Evolutionary conservation across 2,797 vertebrate genomes (phyloP).

Genomic region (Scolopax rusticola): DNA sequence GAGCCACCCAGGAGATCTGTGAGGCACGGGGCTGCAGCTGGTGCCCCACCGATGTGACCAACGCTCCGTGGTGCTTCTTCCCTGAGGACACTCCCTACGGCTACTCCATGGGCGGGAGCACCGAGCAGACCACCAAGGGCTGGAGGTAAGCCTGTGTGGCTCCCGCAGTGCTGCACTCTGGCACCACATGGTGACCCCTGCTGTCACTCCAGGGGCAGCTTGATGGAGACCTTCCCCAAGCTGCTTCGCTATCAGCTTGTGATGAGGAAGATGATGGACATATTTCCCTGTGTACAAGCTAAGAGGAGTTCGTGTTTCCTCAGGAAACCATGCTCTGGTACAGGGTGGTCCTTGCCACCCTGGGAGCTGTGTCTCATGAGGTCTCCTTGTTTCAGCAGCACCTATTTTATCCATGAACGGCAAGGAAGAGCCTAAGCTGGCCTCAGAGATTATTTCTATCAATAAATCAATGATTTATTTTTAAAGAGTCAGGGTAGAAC

Average conservation of each 20-base stretch:
- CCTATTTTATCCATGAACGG: rapidly evolving
- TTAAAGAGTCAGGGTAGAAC: not conserved
- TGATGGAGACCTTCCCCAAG: rapidly evolving
- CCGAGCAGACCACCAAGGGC: not conserved
- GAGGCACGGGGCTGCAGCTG: conserved; percentile 22
- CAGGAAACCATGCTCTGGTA: not conserved
- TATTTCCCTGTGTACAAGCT: rapidly evolving
- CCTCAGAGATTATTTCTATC: not conserved
- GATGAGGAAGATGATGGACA: rapidly evolving
- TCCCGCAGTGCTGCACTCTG: rapidly evolving
- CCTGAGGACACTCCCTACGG: not conserved
- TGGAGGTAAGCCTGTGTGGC: not conserved
- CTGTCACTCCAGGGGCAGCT: rapidly evolving
- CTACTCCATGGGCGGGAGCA: not conserved
- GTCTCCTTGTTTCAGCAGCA: not conserved
- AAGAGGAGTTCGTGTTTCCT: rapidly evolving
- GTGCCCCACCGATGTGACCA: not conserved
- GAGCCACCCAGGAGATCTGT: not conserved
- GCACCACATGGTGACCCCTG: rapidly evolving
- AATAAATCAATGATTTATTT: rapidly evolving
- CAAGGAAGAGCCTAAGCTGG: not conserved
- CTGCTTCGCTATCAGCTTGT: rapidly evolving
- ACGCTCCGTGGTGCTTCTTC: conserved; percentile 46
- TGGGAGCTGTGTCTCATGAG: not conserved
- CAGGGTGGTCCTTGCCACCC: rapidly evolving